Base-by-base conservation (phyloP, 2,888 invertebrate species). In the Synanthedon andrenaeformis region DNA sequence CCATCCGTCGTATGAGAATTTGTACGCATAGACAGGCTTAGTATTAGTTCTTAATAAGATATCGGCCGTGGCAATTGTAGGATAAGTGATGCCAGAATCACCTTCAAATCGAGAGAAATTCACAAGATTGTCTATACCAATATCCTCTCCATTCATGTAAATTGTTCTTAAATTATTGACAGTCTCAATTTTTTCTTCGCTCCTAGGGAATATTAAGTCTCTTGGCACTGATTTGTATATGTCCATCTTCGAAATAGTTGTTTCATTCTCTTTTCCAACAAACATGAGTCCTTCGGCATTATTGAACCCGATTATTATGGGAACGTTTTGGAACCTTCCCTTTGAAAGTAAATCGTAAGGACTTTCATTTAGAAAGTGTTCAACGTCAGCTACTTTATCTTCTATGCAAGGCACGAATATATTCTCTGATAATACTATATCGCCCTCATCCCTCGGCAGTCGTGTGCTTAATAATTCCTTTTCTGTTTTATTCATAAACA, bases 321-420 rank as follows among this genome's bases (percentile, higher is more conserved):
- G 85, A 0, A 87, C 74, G 62, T 78, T 79, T 5, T 69, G 69
- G 54, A 69, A 81, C 8, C 67, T 49, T 3, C 79, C 79, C 54
- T 64, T 67, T 2, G 57, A 58, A 1, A 86, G 57, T 49, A 84
- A 63, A 59, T 79, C 75, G 51, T 79, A 79, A 2, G 86, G 86
- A 35, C 63, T 65, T 42, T 83, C 81, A 2, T 68, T 51, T 50
- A 87, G 54, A 54, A 87, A 84, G 10, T 55, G 63, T 52, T 81
- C 68, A 1, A 65, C 57, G 3, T 63, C 67, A 13, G 66, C 57
- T 35, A 79, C 59, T 51, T 61, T 53, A 13, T 72, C 71, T 56
- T 87, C 86, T 6, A 79, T 64, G 58, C 86, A 86, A 0, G 86
- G 86, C 1, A 84, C 84, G 53, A 86, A 87, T 50, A 84, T 67